phyloP scores from a whole-genome alignment of 1,140 invertebrate genomes.

The Teleogryllus occipitalis region DNA sequence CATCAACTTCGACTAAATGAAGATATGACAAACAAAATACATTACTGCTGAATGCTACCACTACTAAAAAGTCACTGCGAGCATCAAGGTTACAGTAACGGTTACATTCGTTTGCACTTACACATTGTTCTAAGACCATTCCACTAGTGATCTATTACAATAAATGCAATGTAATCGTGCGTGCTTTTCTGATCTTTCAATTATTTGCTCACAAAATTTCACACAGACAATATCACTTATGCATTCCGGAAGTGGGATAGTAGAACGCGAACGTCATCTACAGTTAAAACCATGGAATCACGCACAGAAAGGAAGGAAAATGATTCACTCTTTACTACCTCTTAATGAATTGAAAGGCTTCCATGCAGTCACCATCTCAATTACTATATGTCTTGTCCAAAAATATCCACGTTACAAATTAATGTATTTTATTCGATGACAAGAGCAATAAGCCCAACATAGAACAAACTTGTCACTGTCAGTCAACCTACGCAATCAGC shows the following conservation, averaged over 20 bases:
- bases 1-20: no score
- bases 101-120: background rate
- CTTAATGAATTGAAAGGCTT: no score
- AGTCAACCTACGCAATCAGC: slow-evolving; percentile 7
- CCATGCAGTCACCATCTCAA: no score
- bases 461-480: no score
- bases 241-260: slow-evolving; percentile 9
- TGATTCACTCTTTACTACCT: background rate
- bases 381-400: no score
- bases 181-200: background rate
- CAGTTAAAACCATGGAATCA: background rate
- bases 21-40: background rate
- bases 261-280: slow-evolving; percentile 11
- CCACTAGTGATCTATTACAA: background rate
- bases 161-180: background rate
- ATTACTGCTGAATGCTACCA: background rate
- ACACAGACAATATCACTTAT: background rate
- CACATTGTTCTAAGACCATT: background rate
- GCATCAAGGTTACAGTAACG: background rate
- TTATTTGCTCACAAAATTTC: background rate
- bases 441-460: no score
- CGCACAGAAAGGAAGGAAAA: background rate
- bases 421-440: no score
- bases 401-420: no score
- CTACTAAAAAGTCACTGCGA: background rate